These are phyloP conservation scores for Chaenodraco wilsoni DNA, from an alignment of 2,797 vertebrate genomes.

Conservation along the genomic window DNA sequence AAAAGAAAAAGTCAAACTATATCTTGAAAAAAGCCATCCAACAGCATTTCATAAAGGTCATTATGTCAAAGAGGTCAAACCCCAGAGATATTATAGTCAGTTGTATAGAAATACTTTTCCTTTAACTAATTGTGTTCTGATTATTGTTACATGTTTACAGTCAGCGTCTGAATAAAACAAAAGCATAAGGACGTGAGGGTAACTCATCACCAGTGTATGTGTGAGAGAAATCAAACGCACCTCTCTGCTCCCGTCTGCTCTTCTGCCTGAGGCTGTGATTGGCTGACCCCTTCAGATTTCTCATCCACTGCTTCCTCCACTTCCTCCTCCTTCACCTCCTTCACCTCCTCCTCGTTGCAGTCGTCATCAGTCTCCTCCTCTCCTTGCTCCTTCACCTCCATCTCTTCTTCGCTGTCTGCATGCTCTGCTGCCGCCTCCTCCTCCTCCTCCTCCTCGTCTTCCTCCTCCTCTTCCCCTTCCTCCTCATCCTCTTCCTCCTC, in stretches of 20 bases:
- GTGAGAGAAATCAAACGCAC: slow-evolving; percentile 33
- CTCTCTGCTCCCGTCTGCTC: slow-evolving; percentile 81
- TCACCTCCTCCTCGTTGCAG: slow-evolving; percentile 62
- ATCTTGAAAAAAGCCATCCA: too few species aligned
- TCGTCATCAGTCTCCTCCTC: slow-evolving; percentile 83
- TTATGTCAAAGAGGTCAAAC: too few species aligned
- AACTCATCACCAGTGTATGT: too few species aligned
- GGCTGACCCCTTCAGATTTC: slow-evolving; percentile 84
- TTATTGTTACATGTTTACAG: too few species aligned
- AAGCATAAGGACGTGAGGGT: too few species aligned
- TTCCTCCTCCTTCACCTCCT: slow-evolving; percentile 67
- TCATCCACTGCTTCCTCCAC: slow-evolving; percentile 21
- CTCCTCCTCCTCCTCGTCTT: slow-evolving; percentile 52
- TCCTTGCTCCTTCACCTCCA: slow-evolving; percentile 68
- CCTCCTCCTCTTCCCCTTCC: too few species aligned
- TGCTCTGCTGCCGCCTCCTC: slow-evolving; percentile 24
- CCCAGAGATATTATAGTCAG: too few species aligned
- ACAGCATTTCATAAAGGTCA: too few species aligned
- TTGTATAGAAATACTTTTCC: too few species aligned
- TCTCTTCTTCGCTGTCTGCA: slow-evolving; percentile 42
- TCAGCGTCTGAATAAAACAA: too few species aligned
- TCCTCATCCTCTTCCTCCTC: slow-evolving; percentile 48
- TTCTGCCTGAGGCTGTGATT: slow-evolving; percentile 89
- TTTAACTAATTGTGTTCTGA: too few species aligned
- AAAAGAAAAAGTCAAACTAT: too few species aligned